A percentile compares a stretch with the other conserved stretches of the same genome.
phyloP scores from a whole-genome alignment of 2,113 vertebrate genomes.

The Merops nubicus region DNA sequence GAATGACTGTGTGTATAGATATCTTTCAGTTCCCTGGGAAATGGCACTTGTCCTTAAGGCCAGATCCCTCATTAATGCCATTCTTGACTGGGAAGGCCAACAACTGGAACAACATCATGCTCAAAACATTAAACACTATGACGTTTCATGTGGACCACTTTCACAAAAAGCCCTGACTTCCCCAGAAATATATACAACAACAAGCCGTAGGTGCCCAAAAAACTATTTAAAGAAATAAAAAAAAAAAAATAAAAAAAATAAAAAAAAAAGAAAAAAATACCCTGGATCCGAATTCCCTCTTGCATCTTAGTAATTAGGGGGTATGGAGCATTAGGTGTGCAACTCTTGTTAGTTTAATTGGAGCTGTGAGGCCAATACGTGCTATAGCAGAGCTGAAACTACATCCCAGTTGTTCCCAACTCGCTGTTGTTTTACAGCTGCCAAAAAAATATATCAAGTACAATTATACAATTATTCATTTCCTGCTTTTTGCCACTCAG shows the following conservation, averaged over 20 bases:
- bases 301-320: neutral
- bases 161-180: neutral
- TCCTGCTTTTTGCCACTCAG: neutral
- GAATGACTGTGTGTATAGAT: neutral
- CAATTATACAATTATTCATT: neutral
- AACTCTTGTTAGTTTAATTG: neutral
- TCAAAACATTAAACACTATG: neutral
- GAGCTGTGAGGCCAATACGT: neutral
- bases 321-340: neutral
- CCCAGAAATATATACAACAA: neutral
- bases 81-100: neutral
- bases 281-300: neutral
- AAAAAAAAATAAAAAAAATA: neutral
- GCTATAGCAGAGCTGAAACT: neutral
- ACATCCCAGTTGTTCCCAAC: neutral
- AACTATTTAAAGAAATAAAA: neutral
- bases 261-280: neutral
- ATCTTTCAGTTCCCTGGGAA: neutral
- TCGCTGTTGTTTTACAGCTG: neutral
- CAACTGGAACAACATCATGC: neutral
- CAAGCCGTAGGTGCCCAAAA: neutral
- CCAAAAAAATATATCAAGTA: neutral
- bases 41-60: neutral
- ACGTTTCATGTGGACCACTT: neutral
- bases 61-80: neutral